These are phyloP conservation scores for Scrobipalpa costella DNA, from an alignment of 2,888 invertebrate species.

Conservation along the genomic window DNA sequence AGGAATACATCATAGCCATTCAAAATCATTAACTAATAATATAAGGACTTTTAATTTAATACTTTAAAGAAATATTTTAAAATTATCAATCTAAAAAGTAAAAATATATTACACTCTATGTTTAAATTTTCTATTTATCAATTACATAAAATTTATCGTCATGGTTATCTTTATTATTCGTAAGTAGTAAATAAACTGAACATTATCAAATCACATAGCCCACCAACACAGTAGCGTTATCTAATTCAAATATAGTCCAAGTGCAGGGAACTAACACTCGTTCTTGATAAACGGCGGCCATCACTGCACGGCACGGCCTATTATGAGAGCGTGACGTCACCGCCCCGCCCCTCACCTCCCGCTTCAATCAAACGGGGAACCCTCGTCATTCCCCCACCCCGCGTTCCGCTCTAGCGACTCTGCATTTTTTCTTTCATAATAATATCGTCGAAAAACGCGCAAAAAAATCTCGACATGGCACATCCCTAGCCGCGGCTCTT, in stretches of 20 bases:
- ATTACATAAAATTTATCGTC: neutral
- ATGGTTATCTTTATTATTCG: neutral
- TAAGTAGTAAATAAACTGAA: neutral
- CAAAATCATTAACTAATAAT: too few relatives aligned
- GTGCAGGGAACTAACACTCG: constrained; percentile 67
- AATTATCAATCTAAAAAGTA: too few relatives aligned
- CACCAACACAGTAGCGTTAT: constrained; percentile 21
- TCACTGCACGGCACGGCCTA: constrained; percentile 79
- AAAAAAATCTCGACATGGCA: constrained; percentile 79
- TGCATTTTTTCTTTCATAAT: constrained; percentile 78
- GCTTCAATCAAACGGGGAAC: constrained; percentile 80
- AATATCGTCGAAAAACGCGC: constrained; percentile 80
- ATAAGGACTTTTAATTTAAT: too few relatives aligned
- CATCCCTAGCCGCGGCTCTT: constrained; percentile 68
- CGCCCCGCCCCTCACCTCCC: constrained; percentile 78
- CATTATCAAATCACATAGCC: neutral
- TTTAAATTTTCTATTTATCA: too few relatives aligned
- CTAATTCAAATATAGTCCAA: constrained; percentile 59
- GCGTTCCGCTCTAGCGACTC: constrained; percentile 79
- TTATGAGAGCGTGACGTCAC: constrained; percentile 81
- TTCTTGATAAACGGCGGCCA: constrained; percentile 79
- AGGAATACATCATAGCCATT: too few relatives aligned
- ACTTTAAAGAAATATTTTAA: too few relatives aligned
- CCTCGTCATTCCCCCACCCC: constrained; percentile 80
- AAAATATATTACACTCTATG: too few relatives aligned